Evolutionary conservation across 2,888 invertebrate genomes (phyloP), one percentile per base, ranked within the genome.

Genomic region (Eilema depressum): DNA sequence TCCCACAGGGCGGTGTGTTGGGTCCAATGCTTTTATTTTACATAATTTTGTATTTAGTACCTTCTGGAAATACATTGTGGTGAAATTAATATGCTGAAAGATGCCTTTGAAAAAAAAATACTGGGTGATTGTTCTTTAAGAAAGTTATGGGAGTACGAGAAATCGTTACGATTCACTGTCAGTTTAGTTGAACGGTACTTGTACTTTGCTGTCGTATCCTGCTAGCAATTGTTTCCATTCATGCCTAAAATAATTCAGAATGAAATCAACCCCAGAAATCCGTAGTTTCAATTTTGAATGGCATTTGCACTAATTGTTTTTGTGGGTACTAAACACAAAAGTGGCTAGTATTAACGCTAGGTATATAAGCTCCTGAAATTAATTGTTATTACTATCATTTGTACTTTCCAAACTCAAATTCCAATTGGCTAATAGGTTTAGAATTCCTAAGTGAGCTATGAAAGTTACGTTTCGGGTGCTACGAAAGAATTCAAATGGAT

Each of bases 401-500:
- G 1, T n/a, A 53, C n/a, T 68, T 70, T 76, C 26, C 61, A 67
- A 70, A 70, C 61, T 64, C 37, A 63, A 70, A 63, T 57, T 47
- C 26, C 33, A 66, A 71, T 68, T 62, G n/a, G 53, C 57, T 61
- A 47, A 69, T 61, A 63, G 65, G 60, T 47, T 30, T 59, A 70
- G 25, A 28, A 70, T 61, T 66, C 65, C 41, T 37, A 37, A n/a
- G 23, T 53, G 12, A 61, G 64, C 28, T 26, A 59, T 66, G 8
- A 71, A 70, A 68, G 2, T 57, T 66, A n/a, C 53, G 25, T 30
- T n/a, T 59, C 12, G n/a, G 5, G 64, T 47, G 63, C 63, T 69
- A 62, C 56, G 61, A 66, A 68, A 64, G 56, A 69, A 71, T 74
- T 76, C 71, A 53, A 76, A 79, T 67, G 68, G 67, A 68, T 33